phyloP scores from a whole-genome alignment of 2,113 vertebrate genomes.

The Pogonocichla stellata region DNA sequence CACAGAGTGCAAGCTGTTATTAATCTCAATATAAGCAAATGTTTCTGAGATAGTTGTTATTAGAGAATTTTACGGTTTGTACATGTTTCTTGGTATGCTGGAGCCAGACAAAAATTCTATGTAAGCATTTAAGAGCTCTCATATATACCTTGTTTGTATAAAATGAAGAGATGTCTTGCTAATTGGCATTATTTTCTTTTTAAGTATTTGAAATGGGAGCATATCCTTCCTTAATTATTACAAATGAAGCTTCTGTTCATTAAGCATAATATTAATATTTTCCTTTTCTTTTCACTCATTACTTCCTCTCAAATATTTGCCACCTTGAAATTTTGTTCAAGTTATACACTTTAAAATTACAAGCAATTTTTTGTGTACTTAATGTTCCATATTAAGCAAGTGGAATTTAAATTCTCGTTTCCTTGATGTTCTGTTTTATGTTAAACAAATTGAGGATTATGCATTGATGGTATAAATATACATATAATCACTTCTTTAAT shows the following conservation, averaged over 20 bases:
- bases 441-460: slow-evolving; percentile 70
- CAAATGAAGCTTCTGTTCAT: slow-evolving; percentile 36
- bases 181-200: not conserved
- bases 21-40: not conserved
- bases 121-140: not conserved
- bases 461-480: slow-evolving; percentile 74
- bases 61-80: not conserved
- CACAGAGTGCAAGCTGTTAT: not conserved
- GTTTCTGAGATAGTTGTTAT: not conserved
- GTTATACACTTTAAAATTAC: slow-evolving; percentile 46
- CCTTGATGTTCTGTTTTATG: slow-evolving; percentile 69
- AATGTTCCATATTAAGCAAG: slow-evolving; percentile 65
- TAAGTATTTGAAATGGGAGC: slow-evolving; percentile 2
- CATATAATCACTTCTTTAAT: slow-evolving; percentile 75
- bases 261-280: slow-evolving; percentile 61
- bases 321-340: slow-evolving; percentile 43
- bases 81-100: not conserved
- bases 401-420: slow-evolving; percentile 63
- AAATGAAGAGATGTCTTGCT: slow-evolving; percentile 1
- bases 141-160: not conserved
- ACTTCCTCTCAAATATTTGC: slow-evolving; percentile 52
- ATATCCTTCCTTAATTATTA: slow-evolving; percentile 32
- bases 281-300: slow-evolving; percentile 55
- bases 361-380: slow-evolving; percentile 43
- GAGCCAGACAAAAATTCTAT: not conserved